Base-by-base conservation (phyloP, 2,888 invertebrate genomes). In the Temnothorax rugatulus region DNA sequence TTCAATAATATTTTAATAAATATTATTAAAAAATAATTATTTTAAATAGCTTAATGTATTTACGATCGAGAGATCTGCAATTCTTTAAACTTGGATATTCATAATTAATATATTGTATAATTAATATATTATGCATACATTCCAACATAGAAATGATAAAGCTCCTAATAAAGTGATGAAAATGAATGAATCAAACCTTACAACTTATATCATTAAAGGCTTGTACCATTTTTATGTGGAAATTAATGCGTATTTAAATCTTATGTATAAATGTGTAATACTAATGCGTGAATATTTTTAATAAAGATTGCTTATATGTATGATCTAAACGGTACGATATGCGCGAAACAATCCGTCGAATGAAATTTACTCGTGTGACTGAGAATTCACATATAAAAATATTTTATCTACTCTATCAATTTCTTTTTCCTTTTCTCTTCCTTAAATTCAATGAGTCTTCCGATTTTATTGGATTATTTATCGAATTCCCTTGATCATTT, bases 311-410 rank as follows among this genome's bases (percentile, higher is more conserved):
- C 61, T 29, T 61, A 86, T 29, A 29, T 29, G 29, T 29, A 4
- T 76, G 84, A 79, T 87, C 87, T 88, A 88, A 21, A 69, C 59
- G 57, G 44, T 84, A 75, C 73, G 82, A 90, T 89, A 86, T 85
- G 88, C 74, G 82, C 86, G 47, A 86, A 89, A 87, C 82, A 88
- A 90, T 68, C 41, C 83, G 73, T 87, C 77, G 75, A 85, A 85
- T 87, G 66, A 87, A 86, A 85, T 71, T 74, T 74, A 83, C 83
- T 83, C 82, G 86, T 69, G 34, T 86, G 82, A 86, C 86, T 89
- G 88, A 64, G 50, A 92, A 93, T 93, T 87, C 88, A 92, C 88
- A 92, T 94, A 94, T 87, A 94, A 94, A 94, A 94, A 94, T 94
- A 94, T 93, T 92, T 92, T 86, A 87, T 93, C 92, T 94, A 93